phyloP scores from a whole-genome alignment of 2,113 vertebrate genomes.

The Triplophysa dalaica region DNA sequence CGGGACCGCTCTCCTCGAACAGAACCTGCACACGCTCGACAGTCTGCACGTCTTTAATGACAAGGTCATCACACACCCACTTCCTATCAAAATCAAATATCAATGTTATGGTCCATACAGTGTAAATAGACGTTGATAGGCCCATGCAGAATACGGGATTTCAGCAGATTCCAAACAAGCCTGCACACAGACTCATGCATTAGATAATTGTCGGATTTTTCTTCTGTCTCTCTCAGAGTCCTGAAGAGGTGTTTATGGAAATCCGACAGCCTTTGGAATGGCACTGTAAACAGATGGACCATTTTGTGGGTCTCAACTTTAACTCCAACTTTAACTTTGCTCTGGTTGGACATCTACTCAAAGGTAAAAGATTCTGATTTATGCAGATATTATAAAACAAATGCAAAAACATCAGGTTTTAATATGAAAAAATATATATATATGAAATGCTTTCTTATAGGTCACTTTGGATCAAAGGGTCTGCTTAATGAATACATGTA shows the following conservation, averaged over 20 bases:
- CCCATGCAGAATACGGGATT: too few species aligned
- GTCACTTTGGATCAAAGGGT: too few species aligned
- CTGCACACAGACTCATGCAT: background rate
- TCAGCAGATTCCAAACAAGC: too few species aligned
- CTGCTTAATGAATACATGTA: too few species aligned
- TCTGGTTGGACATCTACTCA: conserved; percentile 92
- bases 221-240: conserved; percentile 76
- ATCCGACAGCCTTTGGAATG: conserved; percentile 91
- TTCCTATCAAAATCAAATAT: background rate
- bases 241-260: conserved; percentile 97
- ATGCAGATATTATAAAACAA: too few species aligned
- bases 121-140: background rate
- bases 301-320: conserved; percentile 97
- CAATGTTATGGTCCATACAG: background rate
- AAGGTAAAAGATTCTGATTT: conserved; percentile 76
- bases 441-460: too few species aligned
- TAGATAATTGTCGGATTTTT: background rate
- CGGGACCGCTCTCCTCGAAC: conserved; percentile 89
- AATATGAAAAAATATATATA: too few species aligned
- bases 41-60: conserved; percentile 47
- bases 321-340: conserved; percentile 98
- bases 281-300: conserved; percentile 99
- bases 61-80: conserved; percentile 17
- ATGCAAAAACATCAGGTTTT: too few species aligned
- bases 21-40: conserved; percentile 71